phyloP scores from a whole-genome alignment of 2,888 invertebrate species.

The Fabriciana adippe region DNA sequence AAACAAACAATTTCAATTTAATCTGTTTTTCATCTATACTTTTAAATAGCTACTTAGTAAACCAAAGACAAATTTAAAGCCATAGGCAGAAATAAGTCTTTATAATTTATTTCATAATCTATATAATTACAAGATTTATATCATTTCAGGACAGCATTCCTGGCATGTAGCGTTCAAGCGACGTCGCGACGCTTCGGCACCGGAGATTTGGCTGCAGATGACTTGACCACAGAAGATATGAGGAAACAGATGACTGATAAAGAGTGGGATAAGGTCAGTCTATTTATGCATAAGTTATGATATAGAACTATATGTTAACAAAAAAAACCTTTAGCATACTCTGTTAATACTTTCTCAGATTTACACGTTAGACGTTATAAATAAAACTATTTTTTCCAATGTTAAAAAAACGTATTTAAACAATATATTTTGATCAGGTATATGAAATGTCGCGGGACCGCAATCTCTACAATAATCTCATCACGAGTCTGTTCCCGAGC shows the following conservation, averaged over 20 bases:
- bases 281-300: not conserved
- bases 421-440: constrained; percentile 73
- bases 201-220: constrained; percentile 91
- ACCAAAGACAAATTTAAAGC: too few species aligned
- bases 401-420: not conserved
- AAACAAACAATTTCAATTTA: too few species aligned
- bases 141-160: constrained; percentile 89
- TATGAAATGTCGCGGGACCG: constrained; percentile 98
- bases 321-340: too few species aligned
- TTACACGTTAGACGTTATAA: too few species aligned
- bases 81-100: too few species aligned
- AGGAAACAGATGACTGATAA: constrained; percentile 96
- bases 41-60: too few species aligned
- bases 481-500: constrained; percentile 95
- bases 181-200: constrained; percentile 95
- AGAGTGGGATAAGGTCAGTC: constrained; percentile 92
- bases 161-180: constrained; percentile 95
- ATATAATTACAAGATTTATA: too few species aligned
- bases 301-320: too few species aligned
- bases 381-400: too few species aligned
- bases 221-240: constrained; percentile 95
- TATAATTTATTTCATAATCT: too few species aligned
- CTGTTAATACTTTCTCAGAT: too few species aligned
- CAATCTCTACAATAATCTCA: constrained; percentile 94
- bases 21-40: too few species aligned